These are phyloP conservation scores for Lasioglossum morio DNA, from an alignment of 2,888 invertebrate genomes.

Conservation along the genomic window DNA sequence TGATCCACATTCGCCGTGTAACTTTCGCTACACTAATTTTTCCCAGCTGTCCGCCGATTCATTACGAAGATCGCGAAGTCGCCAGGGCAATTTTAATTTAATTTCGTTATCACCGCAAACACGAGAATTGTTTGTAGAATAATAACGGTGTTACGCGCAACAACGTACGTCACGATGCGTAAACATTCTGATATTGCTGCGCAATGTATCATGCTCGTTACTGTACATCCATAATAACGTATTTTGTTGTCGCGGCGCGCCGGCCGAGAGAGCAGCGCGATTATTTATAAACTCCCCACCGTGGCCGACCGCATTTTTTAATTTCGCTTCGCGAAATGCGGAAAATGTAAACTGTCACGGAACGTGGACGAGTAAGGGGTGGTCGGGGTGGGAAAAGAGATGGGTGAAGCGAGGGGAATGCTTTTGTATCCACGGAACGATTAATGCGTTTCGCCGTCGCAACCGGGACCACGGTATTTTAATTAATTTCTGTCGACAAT, in stretches of 20 bases:
- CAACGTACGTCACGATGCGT: conserved; percentile 2
- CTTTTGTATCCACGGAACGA: conserved; percentile 46
- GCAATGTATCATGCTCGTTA: not conserved
- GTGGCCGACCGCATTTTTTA: conserved; percentile 46
- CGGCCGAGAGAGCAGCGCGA: conserved; percentile 10
- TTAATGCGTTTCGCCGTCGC: conserved; percentile 48
- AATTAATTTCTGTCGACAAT: conserved; percentile 72
- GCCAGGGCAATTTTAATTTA: not conserved
- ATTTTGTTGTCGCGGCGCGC: conserved; percentile 17
- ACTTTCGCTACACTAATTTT: not conserved
- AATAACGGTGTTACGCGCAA: not conserved
- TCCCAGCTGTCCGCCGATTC: not conserved
- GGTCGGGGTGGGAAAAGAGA: too few species aligned
- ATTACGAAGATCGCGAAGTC: not conserved
- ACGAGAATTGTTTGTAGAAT: not conserved
- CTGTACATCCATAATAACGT: conserved; percentile 1
- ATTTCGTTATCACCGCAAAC: not conserved
- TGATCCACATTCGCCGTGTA: too few species aligned
- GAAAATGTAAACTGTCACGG: conserved; percentile 54
- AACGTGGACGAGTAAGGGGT: not conserved
- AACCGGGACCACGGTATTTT: conserved; percentile 60
- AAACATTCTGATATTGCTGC: not conserved
- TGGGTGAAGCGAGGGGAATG: not conserved
- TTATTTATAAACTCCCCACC: conserved; percentile 41
- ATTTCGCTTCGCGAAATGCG: conserved; percentile 30